Conservation (phyloP, 1,140 invertebrate species). For the Heliconius melpomene region DNA sequence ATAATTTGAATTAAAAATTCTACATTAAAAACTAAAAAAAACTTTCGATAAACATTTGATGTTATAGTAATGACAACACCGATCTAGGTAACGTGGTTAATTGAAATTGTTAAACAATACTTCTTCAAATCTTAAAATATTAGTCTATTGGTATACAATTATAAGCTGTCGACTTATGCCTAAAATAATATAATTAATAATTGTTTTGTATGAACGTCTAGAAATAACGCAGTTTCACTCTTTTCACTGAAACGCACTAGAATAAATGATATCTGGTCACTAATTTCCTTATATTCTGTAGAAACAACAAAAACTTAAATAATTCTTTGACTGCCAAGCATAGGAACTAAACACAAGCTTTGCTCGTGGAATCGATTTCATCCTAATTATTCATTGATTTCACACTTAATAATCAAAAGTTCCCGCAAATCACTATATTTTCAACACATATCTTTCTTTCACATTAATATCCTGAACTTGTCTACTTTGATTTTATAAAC, state of each 20-base stretch:
- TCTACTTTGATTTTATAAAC: conserved; percentile 49
- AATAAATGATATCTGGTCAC: background rate
- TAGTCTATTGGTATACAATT: conserved; percentile 47
- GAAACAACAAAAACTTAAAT: conserved; percentile 15
- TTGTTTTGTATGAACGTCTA: conserved; percentile 28
- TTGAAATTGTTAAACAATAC: conserved; percentile 34
- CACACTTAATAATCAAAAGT: conserved; percentile 47
- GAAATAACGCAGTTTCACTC: background rate
- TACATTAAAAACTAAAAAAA: background rate
- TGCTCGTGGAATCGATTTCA: conserved; percentile 62
- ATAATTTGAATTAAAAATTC: background rate
- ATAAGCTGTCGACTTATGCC: conserved; percentile 46
- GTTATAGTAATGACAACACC: background rate
- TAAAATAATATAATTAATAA: conserved; percentile 45
- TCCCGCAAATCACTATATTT: conserved; percentile 44
- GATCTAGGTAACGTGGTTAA: background rate
- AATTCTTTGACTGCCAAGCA: conserved; percentile 59
- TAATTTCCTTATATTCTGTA: background rate
- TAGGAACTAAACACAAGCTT: conserved; percentile 80
- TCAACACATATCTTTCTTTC: conserved; percentile 35
- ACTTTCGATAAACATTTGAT: background rate
- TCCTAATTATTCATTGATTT: conserved; percentile 55
- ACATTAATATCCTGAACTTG: conserved; percentile 41
- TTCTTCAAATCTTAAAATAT: conserved; percentile 29
- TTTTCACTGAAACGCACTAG: background rate